Evolutionary conservation across 1,140 invertebrate genomes (phyloP).

Genomic region (Brachionus manjavacas): DNA sequence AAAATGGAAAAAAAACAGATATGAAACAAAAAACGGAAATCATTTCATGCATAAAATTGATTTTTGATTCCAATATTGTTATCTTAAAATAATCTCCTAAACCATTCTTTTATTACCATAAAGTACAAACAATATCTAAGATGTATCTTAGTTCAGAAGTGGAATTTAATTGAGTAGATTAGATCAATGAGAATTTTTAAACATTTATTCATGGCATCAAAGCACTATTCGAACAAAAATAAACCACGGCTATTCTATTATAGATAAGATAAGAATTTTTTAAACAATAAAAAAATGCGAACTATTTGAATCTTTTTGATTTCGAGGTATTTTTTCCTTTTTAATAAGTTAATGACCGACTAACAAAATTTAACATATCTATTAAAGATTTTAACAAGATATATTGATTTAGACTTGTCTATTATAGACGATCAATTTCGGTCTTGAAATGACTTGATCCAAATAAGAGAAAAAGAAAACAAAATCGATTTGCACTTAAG

Average conservation of each 20-base stretch:
- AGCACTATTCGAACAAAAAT: background rate
- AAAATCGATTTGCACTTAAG: conserved; percentile 20
- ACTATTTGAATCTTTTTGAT: background rate
- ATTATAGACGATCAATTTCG: background rate
- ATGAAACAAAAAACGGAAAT: background rate
- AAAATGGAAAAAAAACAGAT: background rate
- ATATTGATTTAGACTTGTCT: conserved; percentile 8
- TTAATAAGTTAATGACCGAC: conserved; percentile 12
- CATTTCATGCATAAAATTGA: conserved; percentile 26
- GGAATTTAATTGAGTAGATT: conserved; percentile 31
- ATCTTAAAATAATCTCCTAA: background rate
- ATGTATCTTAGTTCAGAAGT: conserved; percentile 16
- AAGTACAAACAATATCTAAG: background rate
- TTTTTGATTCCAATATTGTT: background rate
- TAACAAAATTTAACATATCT: background rate
- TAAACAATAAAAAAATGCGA: conserved; percentile 15
- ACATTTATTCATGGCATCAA: background rate
- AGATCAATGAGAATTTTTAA: conserved; percentile 33
- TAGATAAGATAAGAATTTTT: conserved; percentile 19
- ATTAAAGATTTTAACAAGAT: background rate
- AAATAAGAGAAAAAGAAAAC: background rate
- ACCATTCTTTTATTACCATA: background rate
- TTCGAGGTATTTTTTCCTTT: background rate
- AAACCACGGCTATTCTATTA: background rate
- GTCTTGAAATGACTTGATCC: background rate